Evolutionary conservation across 2,113 vertebrate species (phyloP).

Genomic region (Oreochromis aureus): DNA sequence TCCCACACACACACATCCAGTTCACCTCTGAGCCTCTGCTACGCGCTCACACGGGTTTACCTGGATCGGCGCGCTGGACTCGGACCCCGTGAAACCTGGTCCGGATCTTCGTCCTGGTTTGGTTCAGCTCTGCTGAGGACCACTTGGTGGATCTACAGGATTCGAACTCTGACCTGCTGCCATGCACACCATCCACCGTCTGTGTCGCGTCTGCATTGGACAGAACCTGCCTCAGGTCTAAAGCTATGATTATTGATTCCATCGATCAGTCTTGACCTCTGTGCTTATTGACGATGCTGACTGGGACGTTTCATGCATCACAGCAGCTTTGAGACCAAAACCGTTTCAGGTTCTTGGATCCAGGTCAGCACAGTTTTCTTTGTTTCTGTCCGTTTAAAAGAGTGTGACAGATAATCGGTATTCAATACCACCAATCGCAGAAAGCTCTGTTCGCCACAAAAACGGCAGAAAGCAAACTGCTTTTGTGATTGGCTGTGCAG

Average conservation of each 20-base stretch:
- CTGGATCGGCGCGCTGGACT: neutral
- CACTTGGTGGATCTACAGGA: neutral
- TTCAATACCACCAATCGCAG: neutral
- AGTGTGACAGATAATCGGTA: neutral
- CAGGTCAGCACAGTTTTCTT: neutral
- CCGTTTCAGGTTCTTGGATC: neutral
- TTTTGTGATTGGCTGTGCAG: slow-evolving; percentile 2
- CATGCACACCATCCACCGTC: slow-evolving; percentile 88
- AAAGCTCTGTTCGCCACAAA: neutral
- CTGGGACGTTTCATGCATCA: neutral
- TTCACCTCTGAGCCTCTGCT: neutral
- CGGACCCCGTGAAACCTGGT: neutral
- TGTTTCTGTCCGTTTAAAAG: neutral
- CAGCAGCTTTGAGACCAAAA: neutral
- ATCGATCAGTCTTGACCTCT: neutral
- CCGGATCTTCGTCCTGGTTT: neutral
- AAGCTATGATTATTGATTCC: neutral
- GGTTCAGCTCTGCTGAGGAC: neutral
- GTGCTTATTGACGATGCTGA: neutral
- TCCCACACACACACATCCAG: slow-evolving; percentile 19
- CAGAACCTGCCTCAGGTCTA: slow-evolving; percentile 84
- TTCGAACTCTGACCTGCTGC: neutral
- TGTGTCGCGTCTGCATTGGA: slow-evolving; percentile 86
- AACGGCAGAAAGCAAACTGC: neutral
- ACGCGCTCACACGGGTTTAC: neutral